Conservation (phyloP, 2,113 vertebrate genomes). For the Butastur rufipennis region DNA sequence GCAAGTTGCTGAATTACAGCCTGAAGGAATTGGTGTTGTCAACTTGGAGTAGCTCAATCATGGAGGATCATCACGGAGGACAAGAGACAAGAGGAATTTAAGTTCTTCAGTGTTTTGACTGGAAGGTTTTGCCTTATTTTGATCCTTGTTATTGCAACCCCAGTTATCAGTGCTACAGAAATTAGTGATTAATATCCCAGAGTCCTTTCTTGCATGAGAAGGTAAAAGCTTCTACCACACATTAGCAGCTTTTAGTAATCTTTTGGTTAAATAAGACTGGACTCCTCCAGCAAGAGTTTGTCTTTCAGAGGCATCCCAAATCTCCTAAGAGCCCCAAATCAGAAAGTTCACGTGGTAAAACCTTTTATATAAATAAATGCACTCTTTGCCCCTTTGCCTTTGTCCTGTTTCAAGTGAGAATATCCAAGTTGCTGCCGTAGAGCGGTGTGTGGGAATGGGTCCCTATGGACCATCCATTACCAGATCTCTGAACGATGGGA, state of each 20-base stretch:
- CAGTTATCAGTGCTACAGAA: background rate
- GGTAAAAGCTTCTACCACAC: background rate
- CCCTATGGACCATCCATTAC: fast-evolving
- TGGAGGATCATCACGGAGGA: background rate
- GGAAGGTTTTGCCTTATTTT: background rate
- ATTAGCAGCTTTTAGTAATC: background rate
- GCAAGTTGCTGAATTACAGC: background rate
- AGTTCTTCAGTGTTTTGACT: background rate
- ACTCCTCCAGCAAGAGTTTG: background rate
- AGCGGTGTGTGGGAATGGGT: background rate
- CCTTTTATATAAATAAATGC: background rate
- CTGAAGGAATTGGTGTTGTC: background rate
- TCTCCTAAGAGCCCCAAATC: background rate
- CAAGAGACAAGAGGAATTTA: background rate
- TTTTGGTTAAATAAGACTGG: background rate
- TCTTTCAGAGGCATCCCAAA: background rate
- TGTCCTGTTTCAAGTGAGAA: fast-evolving
- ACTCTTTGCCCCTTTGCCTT: background rate
- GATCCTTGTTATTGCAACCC: background rate
- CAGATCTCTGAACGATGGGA: background rate
- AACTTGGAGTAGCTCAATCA: background rate
- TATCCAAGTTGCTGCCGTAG: background rate
- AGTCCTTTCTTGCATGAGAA: background rate
- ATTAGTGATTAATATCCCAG: background rate
- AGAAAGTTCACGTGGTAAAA: background rate